These are phyloP conservation scores for Cladopsammia gracilis DNA, from an alignment of 64 coral and sea anemone species.

Conservation along the genomic window DNA sequence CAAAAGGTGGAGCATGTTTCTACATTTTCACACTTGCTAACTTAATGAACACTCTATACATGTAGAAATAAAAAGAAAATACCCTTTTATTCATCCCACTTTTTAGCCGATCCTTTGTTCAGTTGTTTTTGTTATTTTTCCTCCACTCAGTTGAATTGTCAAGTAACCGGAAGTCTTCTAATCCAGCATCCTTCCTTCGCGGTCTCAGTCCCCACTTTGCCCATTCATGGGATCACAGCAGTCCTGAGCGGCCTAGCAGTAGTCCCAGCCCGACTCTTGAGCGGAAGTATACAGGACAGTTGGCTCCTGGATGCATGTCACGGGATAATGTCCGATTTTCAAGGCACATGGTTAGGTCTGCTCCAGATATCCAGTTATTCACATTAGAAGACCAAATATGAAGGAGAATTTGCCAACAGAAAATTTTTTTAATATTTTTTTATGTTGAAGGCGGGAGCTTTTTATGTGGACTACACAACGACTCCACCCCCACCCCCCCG, in stretches of 20 bases:
- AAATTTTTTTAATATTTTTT: neutral
- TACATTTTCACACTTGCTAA: too few relatives aligned
- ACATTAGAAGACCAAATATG: neutral
- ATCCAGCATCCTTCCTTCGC: neutral
- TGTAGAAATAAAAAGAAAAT: too few relatives aligned
- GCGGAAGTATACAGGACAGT: neutral
- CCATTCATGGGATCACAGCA: neutral
- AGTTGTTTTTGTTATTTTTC: neutral
- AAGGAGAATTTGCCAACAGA: neutral
- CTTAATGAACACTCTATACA: too few relatives aligned
- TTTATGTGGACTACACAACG: too few relatives aligned
- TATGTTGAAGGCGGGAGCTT: too few relatives aligned
- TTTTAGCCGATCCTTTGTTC: too few relatives aligned
- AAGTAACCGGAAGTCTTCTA: neutral
- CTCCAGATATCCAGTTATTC: slow-evolving; percentile 60
- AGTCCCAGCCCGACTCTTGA: slow-evolving; percentile 16
- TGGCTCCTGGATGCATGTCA: neutral
- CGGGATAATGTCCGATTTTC: slow-evolving; percentile 50
- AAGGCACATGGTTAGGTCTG: slow-evolving; percentile 65
- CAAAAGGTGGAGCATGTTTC: too few relatives aligned
- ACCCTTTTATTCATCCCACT: too few relatives aligned
- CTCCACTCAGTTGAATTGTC: neutral
- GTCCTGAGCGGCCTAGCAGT: slow-evolving; percentile 14
- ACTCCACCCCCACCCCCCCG: too few relatives aligned
- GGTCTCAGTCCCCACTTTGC: neutral